Conservation (phyloP, 1,140 invertebrate species). For the Trigoniulus corallinus region DNA sequence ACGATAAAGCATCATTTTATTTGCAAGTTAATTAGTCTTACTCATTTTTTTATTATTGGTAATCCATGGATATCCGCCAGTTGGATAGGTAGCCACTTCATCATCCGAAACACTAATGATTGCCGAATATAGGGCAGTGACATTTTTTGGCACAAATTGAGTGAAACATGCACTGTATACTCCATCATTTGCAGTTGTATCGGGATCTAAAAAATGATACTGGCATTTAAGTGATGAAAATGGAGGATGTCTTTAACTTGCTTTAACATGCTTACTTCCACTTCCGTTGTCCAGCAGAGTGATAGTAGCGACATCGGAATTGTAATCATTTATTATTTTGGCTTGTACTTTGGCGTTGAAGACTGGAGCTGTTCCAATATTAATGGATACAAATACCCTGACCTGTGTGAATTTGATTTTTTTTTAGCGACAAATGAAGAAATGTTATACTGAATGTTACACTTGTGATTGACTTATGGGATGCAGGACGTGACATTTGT, state of each 20-base stretch:
- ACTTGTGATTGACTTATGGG: too few species aligned
- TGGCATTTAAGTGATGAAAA: neutral
- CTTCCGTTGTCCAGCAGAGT: slow-evolving; percentile 39
- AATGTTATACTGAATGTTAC: too few species aligned
- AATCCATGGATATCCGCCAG: neutral
- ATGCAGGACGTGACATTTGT: too few species aligned
- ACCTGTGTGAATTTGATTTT: too few species aligned
- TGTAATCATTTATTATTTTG: too few species aligned
- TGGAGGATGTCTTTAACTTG: too few species aligned
- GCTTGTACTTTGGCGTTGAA: slow-evolving; percentile 20
- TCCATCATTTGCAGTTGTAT: slow-evolving; percentile 43
- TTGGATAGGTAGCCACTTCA: neutral
- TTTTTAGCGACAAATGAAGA: too few species aligned
- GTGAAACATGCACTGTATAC: slow-evolving; percentile 44
- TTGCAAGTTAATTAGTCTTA: too few species aligned
- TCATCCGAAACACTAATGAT: neutral
- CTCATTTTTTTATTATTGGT: neutral
- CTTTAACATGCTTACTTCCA: slow-evolving; percentile 27
- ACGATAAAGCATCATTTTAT: too few species aligned
- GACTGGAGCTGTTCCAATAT: slow-evolving; percentile 17
- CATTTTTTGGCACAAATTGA: slow-evolving; percentile 15
- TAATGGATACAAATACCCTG: slow-evolving; percentile 19
- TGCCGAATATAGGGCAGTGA: neutral
- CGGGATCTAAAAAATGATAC: slow-evolving; percentile 29
- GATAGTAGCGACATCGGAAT: slow-evolving; percentile 21